Evolutionary conservation across 2,888 invertebrate genomes (phyloP).

Genomic region (Dascillus cervinus): DNA sequence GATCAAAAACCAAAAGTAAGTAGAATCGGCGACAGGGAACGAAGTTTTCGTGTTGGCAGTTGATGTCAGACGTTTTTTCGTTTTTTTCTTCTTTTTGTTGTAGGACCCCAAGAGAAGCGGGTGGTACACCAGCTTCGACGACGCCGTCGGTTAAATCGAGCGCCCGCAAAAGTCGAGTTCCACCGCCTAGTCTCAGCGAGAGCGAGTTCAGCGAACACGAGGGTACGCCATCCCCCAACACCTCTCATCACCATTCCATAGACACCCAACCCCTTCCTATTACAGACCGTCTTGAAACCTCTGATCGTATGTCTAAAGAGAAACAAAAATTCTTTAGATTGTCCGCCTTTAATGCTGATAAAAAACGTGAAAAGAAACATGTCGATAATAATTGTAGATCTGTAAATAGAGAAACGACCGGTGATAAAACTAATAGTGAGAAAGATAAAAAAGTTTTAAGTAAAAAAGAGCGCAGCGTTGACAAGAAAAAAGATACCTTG

Average conservation of each 20-base stretch:
- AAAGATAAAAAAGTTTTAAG: slow-evolving; percentile 12
- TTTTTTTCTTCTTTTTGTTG: background rate
- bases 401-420: slow-evolving; percentile 6
- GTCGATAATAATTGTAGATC: slow-evolving; percentile 2
- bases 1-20: slow-evolving; percentile 45
- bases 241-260: slow-evolving; percentile 33
- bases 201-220: slow-evolving; percentile 36
- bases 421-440: slow-evolving; percentile 12
- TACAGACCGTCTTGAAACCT: slow-evolving; percentile 48
- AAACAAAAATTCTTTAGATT: slow-evolving; percentile 81
- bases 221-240: slow-evolving; percentile 42
- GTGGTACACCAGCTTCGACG: slow-evolving; percentile 15
- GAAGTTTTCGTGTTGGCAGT: slow-evolving; percentile 1
- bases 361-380: slow-evolving; percentile 35
- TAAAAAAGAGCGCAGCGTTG: slow-evolving; percentile 9
- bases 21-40: slow-evolving; percentile 9
- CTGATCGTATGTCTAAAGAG: slow-evolving; percentile 77
- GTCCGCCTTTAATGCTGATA: slow-evolving; percentile 69
- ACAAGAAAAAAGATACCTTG: slow-evolving; percentile 25
- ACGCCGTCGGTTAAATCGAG: slow-evolving; percentile 24
- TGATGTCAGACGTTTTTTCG: background rate
- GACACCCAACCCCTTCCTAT: slow-evolving; percentile 28
- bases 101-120: slow-evolving; percentile 7
- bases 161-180: slow-evolving; percentile 40
- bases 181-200: slow-evolving; percentile 37